Evolutionary conservation across 2,113 vertebrate species (phyloP), one percentile per base, ranked within the genome.

Genomic region (Opisthocomus hoazin): DNA sequence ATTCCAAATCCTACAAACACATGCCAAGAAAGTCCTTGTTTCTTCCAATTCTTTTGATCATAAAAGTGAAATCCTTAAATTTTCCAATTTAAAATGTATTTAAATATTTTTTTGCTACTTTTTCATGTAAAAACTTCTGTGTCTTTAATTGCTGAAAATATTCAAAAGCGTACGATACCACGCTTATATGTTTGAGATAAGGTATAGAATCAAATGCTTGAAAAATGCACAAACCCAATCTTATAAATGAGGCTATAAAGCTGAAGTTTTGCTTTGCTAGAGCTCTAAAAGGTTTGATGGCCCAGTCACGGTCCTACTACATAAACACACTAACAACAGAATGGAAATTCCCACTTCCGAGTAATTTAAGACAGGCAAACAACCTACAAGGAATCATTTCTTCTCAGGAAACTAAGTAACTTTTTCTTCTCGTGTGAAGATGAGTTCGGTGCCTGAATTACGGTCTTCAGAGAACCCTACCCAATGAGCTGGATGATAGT

Each of bases 21-120:
- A 46, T 20, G 15, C 5, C 53, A 65, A 61, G 29, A 53, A 51
- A 6, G 3, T 20, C 23, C 29, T 61, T 0, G 0, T 50, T 73
- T 39, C 6, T 60, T 80, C 15, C 18, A 56, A 22, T 57, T 88
- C 5, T 71, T 61, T 24, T 18, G 39, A 76, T 34, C 3, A 6
- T 32, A 20, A 7, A 48, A 74, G 17, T 6, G 43, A 93, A 60
- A 92, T 37, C 9, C 6, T 45, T 21, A 60, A 5, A 8, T 54
- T 68, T 76, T 51, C 27, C 34, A 12, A 29, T 61, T n/a, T 29
- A 74, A 87, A 73, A 78, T 22, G n/a, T 0, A 46, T 24, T 37
- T 32, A 19, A 64, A 15, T 45, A 3, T 19, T 18, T 37, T 70
- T 76, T 57, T 57, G 2, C 12, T 50, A 15, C 12, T 32, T 51